Base-by-base conservation (phyloP, 2,113 vertebrate genomes). In the Boleophthalmus pectinirostris region DNA sequence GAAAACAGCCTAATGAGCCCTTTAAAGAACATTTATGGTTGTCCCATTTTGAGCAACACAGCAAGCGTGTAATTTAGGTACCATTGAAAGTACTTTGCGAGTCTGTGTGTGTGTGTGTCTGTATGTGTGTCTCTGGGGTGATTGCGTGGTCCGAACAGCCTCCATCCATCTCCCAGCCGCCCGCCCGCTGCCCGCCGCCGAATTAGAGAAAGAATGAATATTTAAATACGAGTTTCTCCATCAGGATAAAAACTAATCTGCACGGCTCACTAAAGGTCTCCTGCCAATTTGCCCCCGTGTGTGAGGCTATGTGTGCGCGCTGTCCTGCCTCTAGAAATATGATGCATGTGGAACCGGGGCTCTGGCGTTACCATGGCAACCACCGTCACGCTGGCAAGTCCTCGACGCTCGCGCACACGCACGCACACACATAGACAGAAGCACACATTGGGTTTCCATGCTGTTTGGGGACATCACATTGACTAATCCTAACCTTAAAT, bases 161-260 rank as follows among this genome's bases (percentile, higher is more conserved):
- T 64, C 67, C 69, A 74, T 80, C 69, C 66, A n/a, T 85, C 80
- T 84, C 29, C 70, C 73, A 29, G 29, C 29, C 29, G 29, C 29
- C 29, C 29, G 29, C 29, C 29, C 29, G 29, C 29, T 29, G 69
- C 60, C 2, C 7, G 33, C 33, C 51, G 61, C 67, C 58, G 49
- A 72, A 73, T 77, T 75, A 82, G 70, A 81, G 74, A 70, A 72
- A 75, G 81, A 90, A 91, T 91, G 83, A 91, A 92, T 94, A 92
- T 93, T 93, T 91, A 91, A 93, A 93, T 93, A 83, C 82, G 88
- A 87, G 83, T 65, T 85, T 74, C 70, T 90, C 89, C 83, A 88
- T 84, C 84, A 83, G 47, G 89, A 91, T 92, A 83, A 85, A 24
- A 91, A 90, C 65, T 74, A 90, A 92, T 91, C 88, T 89, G 88